Evolutionary conservation across 1,140 invertebrate genomes (phyloP).

Genomic region (Halyomorpha halys): DNA sequence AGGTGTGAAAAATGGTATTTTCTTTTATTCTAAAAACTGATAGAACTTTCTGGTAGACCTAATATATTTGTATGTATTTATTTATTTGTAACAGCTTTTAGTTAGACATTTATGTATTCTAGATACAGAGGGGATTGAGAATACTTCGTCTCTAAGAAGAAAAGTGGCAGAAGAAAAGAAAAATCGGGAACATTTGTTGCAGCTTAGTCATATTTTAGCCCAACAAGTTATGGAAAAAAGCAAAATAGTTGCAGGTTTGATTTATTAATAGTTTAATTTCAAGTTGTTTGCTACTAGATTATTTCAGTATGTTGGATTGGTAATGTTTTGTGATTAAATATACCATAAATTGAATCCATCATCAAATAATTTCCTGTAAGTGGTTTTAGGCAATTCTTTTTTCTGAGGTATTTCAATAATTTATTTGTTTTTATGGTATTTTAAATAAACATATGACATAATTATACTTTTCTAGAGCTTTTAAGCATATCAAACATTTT

Average conservation of each 20-base stretch:
- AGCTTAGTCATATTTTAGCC: constrained; percentile 83
- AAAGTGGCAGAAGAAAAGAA: constrained; percentile 71
- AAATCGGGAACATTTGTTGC: constrained; percentile 74
- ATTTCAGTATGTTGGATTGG: too few species aligned
- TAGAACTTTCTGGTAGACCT: neutral
- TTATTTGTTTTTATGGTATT: too few species aligned
- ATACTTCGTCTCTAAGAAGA: constrained; percentile 38
- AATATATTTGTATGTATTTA: neutral
- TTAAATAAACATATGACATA: too few species aligned
- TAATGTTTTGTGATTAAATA: too few species aligned
- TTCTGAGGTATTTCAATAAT: too few species aligned
- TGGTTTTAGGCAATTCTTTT: too few species aligned
- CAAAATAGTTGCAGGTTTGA: constrained; percentile 82
- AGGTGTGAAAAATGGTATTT: neutral
- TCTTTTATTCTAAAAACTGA: neutral
- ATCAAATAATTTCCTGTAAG: too few species aligned
- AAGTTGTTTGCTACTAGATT: neutral
- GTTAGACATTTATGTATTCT: constrained; percentile 19
- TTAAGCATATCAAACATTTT: too few species aligned
- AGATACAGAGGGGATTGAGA: constrained; percentile 37
- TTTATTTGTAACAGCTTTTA: neutral
- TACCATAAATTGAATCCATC: too few species aligned
- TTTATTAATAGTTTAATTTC: constrained; percentile 12
- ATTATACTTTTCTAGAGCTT: too few species aligned
- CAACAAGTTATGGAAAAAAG: constrained; percentile 88